phyloP scores from a whole-genome alignment of 2,113 vertebrate species.

The Scartelaos histophorus region DNA sequence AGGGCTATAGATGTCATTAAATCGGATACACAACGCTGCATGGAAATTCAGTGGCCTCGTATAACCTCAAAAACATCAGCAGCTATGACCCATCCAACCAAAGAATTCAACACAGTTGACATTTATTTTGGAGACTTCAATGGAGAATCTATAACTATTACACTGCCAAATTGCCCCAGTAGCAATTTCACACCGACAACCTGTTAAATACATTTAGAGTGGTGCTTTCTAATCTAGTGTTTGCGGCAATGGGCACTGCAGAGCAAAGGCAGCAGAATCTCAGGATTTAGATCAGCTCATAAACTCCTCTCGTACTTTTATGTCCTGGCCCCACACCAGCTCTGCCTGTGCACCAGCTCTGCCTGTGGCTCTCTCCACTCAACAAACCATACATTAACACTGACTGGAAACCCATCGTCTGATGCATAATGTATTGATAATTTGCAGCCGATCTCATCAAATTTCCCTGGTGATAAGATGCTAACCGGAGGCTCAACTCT shows the following conservation, averaged over 20 bases:
- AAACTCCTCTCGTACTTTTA: slow-evolving; percentile 2
- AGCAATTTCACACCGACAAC: background rate
- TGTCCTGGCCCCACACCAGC: slow-evolving; percentile 7
- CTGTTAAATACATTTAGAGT: slow-evolving; percentile 1
- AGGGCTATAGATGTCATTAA: background rate
- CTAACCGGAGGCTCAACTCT: too few species aligned
- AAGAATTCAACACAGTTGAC: background rate
- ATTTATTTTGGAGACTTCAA: background rate
- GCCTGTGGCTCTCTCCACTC: slow-evolving; percentile 12
- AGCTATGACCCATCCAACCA: background rate
- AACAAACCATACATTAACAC: background rate
- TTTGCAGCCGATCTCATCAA: too few species aligned
- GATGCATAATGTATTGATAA: too few species aligned
- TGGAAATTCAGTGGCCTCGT: background rate
- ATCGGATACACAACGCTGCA: background rate
- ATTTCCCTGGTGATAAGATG: too few species aligned
- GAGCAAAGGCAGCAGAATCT: slow-evolving; percentile 6
- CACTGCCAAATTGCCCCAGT: background rate
- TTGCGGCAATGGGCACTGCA: background rate
- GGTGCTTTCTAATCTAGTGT: background rate
- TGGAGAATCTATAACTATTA: background rate
- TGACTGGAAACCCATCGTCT: background rate
- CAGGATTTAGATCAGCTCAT: slow-evolving; percentile 3
- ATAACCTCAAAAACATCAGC: background rate
- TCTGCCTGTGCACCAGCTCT: slow-evolving; percentile 23